Percentiles rank a stretch among this genome's conserved stretches.
Conservation (phyloP, 2,113 vertebrate species). For the Dermatemys mawii region DNA sequence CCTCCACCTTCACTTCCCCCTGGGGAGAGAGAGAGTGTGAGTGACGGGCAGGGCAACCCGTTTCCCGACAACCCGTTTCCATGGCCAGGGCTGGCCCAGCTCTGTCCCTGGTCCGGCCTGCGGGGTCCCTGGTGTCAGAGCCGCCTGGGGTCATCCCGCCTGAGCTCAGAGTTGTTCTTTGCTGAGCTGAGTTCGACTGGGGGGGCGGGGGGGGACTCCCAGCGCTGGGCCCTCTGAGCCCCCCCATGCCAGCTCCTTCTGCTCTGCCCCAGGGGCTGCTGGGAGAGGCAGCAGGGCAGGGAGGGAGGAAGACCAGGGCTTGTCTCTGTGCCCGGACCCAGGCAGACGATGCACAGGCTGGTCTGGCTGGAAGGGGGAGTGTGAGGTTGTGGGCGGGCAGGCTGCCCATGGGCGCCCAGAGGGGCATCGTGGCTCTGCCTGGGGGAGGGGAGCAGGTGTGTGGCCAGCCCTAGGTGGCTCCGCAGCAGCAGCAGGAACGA, state of each 20-base stretch:
- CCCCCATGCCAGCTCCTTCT: too few relatives aligned
- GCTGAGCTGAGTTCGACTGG: not conserved
- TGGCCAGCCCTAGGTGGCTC: not conserved
- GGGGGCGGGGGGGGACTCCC: too few relatives aligned
- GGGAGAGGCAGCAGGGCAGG: not conserved
- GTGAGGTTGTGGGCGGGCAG: not conserved
- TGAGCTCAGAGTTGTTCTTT: not conserved
- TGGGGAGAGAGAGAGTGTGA: constrained; percentile 43
- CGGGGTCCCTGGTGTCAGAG: too few relatives aligned
- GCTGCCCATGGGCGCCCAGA: not conserved
- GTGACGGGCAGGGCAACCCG: too few relatives aligned
- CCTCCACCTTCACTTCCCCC: constrained; percentile 83
- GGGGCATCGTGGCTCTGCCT: not conserved
- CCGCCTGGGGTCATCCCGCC: not conserved
- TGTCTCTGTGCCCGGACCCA: not conserved
- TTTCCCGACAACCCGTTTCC: too few relatives aligned
- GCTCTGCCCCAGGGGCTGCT: not conserved
- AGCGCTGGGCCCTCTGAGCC: not conserved
- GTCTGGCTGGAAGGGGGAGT: not conserved
- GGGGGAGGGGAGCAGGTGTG: not conserved
- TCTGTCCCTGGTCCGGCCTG: too few relatives aligned
- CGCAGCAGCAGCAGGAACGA: too few relatives aligned
- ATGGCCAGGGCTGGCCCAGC: not conserved
- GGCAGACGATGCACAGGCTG: not conserved
- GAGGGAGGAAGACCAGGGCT: not conserved